Conservation (phyloP, 2,113 vertebrate species). For the Atrichornis clamosus region DNA sequence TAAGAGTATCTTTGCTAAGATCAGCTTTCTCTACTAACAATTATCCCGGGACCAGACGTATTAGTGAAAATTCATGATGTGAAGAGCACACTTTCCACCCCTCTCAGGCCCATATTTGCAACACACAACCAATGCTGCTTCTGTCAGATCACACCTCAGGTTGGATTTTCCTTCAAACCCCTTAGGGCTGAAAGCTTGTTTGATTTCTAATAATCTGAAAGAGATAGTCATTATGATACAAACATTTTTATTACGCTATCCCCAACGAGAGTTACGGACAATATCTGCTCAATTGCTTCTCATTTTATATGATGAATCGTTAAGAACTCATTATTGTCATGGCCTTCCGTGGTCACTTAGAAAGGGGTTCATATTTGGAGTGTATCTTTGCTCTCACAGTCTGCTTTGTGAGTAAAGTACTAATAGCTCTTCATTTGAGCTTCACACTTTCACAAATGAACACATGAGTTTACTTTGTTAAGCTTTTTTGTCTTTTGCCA, state of each 20-base stretch:
- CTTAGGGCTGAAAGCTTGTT: not conserved
- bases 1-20: not conserved
- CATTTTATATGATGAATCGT: not conserved
- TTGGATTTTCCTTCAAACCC: not conserved
- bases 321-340: not conserved
- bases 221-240: accelerated
- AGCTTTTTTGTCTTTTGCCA: accelerated
- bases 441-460: not conserved
- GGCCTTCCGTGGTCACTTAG: not conserved
- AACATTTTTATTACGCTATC: not conserved
- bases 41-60: accelerated
- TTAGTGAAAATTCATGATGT: not conserved
- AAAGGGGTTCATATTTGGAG: not conserved
- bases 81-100: not conserved
- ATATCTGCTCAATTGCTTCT: not conserved
- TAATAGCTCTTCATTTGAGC: not conserved
- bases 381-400: not conserved
- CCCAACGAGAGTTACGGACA: not conserved
- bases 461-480: not conserved
- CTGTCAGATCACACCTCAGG: not conserved
- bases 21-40: not conserved
- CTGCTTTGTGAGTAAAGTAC: not conserved
- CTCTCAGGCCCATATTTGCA: not conserved
- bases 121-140: not conserved
- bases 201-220: not conserved